A percentile compares a stretch with the other conserved stretches of the same genome.
phyloP scores from a whole-genome alignment of 2,113 vertebrate species.

The Eublepharis macularius region DNA sequence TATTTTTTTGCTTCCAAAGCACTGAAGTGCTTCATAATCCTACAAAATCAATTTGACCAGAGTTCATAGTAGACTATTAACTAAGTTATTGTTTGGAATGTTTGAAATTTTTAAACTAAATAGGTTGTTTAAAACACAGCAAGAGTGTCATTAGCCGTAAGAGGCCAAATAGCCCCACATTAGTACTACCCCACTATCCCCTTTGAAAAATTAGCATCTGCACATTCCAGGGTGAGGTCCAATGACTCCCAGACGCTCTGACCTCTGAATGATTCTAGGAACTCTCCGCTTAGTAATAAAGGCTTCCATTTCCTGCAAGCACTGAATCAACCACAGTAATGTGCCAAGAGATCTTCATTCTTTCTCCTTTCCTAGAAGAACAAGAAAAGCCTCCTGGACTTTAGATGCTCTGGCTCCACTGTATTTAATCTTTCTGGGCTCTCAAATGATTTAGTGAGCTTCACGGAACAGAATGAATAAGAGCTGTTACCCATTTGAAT shows the following conservation, averaged over 20 bases:
- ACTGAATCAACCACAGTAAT: background rate
- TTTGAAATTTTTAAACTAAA: background rate
- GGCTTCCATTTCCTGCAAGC: background rate
- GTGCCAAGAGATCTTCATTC: rapidly evolving
- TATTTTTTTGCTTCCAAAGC: too few relatives aligned
- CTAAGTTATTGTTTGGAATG: background rate
- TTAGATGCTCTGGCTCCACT: background rate
- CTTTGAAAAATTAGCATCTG: background rate
- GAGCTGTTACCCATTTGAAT: constrained; percentile 28
- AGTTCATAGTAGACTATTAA: background rate
- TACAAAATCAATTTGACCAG: background rate
- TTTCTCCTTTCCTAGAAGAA: background rate
- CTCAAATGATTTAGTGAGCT: background rate
- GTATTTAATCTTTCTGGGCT: background rate
- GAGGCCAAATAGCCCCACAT: background rate
- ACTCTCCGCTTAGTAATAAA: background rate
- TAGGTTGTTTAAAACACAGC: too few relatives aligned
- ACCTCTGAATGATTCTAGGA: background rate
- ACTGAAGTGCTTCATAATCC: too few relatives aligned
- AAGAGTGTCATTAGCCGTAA: background rate
- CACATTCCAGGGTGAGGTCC: too few relatives aligned
- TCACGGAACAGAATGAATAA: constrained; percentile 45
- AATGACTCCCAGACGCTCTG: background rate
- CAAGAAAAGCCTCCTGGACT: background rate
- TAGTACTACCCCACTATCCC: background rate